Evolutionary conservation across 2,888 invertebrate species (phyloP), one percentile per base, ranked within the genome.

Genomic region (Cyrtodaria siliqua): DNA sequence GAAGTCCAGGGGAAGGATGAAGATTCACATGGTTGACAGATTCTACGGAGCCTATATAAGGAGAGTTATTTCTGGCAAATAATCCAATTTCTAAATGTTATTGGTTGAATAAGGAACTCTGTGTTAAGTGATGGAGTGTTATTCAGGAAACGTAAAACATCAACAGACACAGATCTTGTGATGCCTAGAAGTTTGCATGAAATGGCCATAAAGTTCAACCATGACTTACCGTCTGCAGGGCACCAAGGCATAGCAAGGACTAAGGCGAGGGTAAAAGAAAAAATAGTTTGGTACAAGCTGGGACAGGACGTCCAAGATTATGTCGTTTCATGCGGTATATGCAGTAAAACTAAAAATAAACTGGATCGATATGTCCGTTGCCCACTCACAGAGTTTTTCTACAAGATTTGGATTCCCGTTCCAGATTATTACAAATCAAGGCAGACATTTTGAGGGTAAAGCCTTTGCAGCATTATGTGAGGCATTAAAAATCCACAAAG

Each of bases 321-420:
- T 60, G 71, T 74, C 12, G 24, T 6, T 18, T 9, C 44, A 1
- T 77, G 80, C 50, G 42, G 44, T 16, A 42, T 40, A 1, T 77
- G 77, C 47, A 73, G 53, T 29, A 20, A 38, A 14, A 63, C 44
- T 40, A n/a, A n/a, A n/a, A 75, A 81, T 33, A 81, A 78, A 23
- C 6, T 40, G 1, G 38, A 56, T 1, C 40, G 66, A 8, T 44
- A 74, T 40, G 68, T 60, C 3, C 62, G 29, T 52, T 44, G 53
- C 33, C 66, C 73, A 9, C 26, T 81, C 2, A 63, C 67, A 18
- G 29, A 98, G 98, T 2, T 72, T 82, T 38, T 78, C 75, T 44
- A 42, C 66, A 2, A 14, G 75, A 18, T 72, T 75, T 66, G 63
- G 75, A 4, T 66, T 26, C 18, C 80, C 76, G 1, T 33, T 70